A percentile compares a stretch with the other conserved stretches of the same genome.
Conservation (phyloP, 2,888 invertebrate species). For the Mythimna loreyi region DNA sequence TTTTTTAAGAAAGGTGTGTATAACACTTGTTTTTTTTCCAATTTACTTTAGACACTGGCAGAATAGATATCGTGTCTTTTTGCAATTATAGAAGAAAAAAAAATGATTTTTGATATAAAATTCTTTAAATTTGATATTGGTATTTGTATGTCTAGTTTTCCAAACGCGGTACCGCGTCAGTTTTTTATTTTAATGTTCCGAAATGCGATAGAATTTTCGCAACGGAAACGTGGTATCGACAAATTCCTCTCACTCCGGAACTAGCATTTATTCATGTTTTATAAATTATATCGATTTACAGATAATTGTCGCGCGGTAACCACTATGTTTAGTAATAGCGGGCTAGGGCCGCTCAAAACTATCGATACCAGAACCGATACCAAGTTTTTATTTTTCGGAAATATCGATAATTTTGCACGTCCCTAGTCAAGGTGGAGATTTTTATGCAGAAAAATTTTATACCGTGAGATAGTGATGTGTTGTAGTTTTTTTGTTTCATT, state of each 20-base stretch:
- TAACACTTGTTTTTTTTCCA: too few relatives aligned
- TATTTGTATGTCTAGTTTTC: constrained; percentile 5
- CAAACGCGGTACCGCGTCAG: constrained; percentile 43
- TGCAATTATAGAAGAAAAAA: background rate
- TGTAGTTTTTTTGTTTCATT: constrained; percentile 74
- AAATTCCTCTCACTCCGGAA: constrained; percentile 75
- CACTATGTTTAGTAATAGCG: constrained; percentile 62
- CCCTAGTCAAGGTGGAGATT: constrained; percentile 65
- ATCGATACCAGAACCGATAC: constrained; percentile 52
- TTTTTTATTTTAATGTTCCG: constrained; percentile 65
- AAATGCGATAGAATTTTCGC: constrained; percentile 69
- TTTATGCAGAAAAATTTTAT: constrained; percentile 77
- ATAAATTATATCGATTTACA: constrained; percentile 63
- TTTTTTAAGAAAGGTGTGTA: too few relatives aligned
- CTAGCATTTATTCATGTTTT: constrained; percentile 84
- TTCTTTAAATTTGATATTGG: background rate
- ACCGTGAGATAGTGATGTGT: constrained; percentile 76
- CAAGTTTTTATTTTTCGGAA: constrained; percentile 47
- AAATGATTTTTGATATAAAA: background rate
- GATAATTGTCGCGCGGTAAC: constrained; percentile 68
- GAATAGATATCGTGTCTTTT: too few relatives aligned
- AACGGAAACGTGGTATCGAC: constrained; percentile 44
- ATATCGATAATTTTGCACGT: constrained; percentile 64
- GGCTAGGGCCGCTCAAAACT: constrained; percentile 44
- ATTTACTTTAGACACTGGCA: too few relatives aligned